Evolutionary conservation across 2,113 vertebrate genomes (phyloP).

Genomic region (Nerophis lumbriciformis): DNA sequence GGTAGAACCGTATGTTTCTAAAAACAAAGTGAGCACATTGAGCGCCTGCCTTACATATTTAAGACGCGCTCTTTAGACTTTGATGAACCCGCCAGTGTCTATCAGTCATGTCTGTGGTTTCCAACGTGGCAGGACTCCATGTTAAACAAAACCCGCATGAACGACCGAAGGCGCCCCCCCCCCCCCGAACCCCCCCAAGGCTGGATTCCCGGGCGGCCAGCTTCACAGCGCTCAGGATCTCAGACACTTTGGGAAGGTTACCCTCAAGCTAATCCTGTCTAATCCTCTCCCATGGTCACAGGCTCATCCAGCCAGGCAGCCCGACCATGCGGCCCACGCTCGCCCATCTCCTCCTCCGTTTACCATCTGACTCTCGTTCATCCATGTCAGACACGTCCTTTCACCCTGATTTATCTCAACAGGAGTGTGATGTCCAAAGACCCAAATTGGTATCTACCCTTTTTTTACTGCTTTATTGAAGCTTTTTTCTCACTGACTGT

Average conservation of each 20-base stretch:
- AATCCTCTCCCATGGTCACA: conserved; percentile 70
- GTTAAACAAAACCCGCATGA: conserved; percentile 58
- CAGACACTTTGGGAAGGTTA: conserved; percentile 82
- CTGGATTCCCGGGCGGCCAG: conserved; percentile 71
- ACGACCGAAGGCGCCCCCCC: conserved; percentile 63
- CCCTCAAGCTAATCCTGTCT: conserved; percentile 70
- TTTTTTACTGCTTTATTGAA: too few species aligned
- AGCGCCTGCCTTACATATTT: background rate
- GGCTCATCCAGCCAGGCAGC: conserved; percentile 51
- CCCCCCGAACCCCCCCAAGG: conserved; percentile 23
- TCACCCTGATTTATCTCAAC: conserved; percentile 3
- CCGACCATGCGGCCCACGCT: conserved; percentile 40
- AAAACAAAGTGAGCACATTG: too few species aligned
- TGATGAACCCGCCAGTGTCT: conserved; percentile 13
- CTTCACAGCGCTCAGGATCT: conserved; percentile 69
- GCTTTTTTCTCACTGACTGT: too few species aligned
- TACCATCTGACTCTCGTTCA: conserved; percentile 30
- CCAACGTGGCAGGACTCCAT: conserved; percentile 38
- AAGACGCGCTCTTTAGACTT: background rate
- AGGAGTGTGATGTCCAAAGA: background rate
- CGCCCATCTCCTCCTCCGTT: conserved; percentile 41
- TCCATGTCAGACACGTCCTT: conserved; percentile 10
- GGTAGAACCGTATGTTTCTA: background rate
- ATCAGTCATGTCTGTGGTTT: conserved; percentile 34
- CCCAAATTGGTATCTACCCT: background rate